Percentiles rank a stretch among this genome's conserved stretches.
phyloP scores from a whole-genome alignment of 1,140 invertebrate species.

The Caenorhabditis remanei region DNA sequence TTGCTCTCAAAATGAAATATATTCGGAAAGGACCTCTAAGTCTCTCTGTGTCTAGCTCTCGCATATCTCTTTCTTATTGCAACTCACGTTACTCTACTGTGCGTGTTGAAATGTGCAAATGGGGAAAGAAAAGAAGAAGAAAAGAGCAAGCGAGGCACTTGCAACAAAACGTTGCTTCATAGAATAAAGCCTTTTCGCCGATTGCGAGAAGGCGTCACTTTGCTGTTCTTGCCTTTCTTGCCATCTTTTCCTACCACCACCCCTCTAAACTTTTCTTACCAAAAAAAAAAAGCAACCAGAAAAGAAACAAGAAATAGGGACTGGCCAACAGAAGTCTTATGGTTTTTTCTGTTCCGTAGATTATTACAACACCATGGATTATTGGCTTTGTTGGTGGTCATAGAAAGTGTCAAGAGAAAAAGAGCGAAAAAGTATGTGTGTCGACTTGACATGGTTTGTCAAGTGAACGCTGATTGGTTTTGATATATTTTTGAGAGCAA shows the following conservation, averaged over 20 bases:
- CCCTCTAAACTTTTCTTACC: neutral
- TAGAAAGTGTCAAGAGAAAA: slow-evolving; percentile 11
- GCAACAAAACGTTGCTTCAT: slow-evolving; percentile 12
- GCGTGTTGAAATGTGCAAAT: slow-evolving; percentile 47
- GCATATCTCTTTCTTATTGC: slow-evolving; percentile 48
- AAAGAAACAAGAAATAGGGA: slow-evolving; percentile 17
- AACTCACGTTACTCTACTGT: slow-evolving; percentile 28
- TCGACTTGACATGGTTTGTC: neutral
- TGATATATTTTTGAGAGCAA: slow-evolving; percentile 34
- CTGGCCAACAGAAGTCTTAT: neutral
- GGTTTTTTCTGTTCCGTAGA: neutral
- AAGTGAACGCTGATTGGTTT: slow-evolving; percentile 36
- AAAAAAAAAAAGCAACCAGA: neutral
- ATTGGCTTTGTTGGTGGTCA: slow-evolving; percentile 54
- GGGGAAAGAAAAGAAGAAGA: slow-evolving; percentile 12
- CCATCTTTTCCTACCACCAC: neutral
- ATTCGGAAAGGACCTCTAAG: slow-evolving; percentile 22
- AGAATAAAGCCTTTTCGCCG: slow-evolving; percentile 37
- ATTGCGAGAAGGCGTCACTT: slow-evolving; percentile 47
- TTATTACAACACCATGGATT: slow-evolving; percentile 43
- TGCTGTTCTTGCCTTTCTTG: neutral
- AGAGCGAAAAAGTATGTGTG: neutral
- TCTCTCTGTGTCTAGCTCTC: neutral
- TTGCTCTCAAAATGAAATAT: slow-evolving; percentile 52
- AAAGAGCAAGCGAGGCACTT: slow-evolving; percentile 36